Percentiles rank a stretch among this genome's conserved stretches.
phyloP scores from a whole-genome alignment of 1,140 invertebrate species.

The Pseudomyrmex pallidus region DNA sequence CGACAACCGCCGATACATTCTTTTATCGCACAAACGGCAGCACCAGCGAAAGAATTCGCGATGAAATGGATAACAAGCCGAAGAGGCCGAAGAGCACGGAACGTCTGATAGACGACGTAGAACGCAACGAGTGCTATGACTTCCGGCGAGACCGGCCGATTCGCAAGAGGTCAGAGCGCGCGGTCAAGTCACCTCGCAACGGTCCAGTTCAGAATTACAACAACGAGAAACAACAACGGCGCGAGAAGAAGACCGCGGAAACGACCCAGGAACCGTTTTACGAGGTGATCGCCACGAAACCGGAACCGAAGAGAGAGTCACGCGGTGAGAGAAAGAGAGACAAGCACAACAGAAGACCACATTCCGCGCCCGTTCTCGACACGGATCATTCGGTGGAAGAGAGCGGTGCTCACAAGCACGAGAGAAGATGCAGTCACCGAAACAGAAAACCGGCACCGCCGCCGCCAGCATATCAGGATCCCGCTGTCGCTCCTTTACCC shows the following conservation, averaged over 20 bases:
- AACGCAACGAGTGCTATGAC: slow-evolving; percentile 75
- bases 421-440: slow-evolving; percentile 71
- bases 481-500: slow-evolving; percentile 72
- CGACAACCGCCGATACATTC: slow-evolving; percentile 69
- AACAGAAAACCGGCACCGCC: slow-evolving; percentile 77
- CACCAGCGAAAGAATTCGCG: slow-evolving; percentile 61
- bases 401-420: slow-evolving; percentile 13
- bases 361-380: slow-evolving; percentile 82
- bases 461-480: slow-evolving; percentile 83
- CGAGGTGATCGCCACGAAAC: slow-evolving; percentile 79
- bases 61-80: slow-evolving; percentile 65
- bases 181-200: slow-evolving; percentile 64
- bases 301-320: slow-evolving; percentile 73
- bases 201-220: slow-evolving; percentile 15
- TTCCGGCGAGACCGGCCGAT: slow-evolving; percentile 59
- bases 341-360: slow-evolving; percentile 77
- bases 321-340: slow-evolving; percentile 72
- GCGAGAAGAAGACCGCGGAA: slow-evolving; percentile 64
- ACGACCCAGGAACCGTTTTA: slow-evolving; percentile 77
- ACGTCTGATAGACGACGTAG: slow-evolving; percentile 76
- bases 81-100: slow-evolving; percentile 81
- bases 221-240: slow-evolving; percentile 56
- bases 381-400: slow-evolving; percentile 73
- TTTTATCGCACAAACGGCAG: slow-evolving; percentile 79
- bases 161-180: slow-evolving; percentile 51